phyloP scores from a whole-genome alignment of 2,113 vertebrate genomes.

The Triplophysa siluroides region DNA sequence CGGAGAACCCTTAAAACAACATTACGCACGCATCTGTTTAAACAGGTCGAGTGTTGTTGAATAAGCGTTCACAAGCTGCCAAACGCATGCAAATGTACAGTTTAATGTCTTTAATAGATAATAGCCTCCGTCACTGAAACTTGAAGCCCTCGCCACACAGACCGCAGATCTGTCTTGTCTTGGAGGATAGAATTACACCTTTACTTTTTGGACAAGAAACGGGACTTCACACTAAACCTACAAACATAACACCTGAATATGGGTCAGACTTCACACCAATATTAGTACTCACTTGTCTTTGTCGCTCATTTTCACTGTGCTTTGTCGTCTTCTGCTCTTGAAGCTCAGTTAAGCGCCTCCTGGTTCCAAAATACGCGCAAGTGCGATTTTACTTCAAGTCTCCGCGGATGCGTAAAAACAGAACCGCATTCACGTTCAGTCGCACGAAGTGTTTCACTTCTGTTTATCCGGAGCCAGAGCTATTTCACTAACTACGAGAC shows the following conservation, averaged over 20 bases:
- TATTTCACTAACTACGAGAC: conserved; percentile 34
- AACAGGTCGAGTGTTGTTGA: background rate
- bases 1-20: too few relatives aligned
- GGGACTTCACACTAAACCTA: background rate
- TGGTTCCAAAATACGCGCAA: background rate
- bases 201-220: conserved; percentile 28
- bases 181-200: conserved; percentile 35
- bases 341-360: conserved; percentile 3
- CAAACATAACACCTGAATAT: background rate
- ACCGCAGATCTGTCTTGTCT: background rate
- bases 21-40: too few relatives aligned
- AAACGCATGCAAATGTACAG: background rate
- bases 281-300: conserved; percentile 75
- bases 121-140: conserved; percentile 18
- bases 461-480: conserved; percentile 50
- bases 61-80: background rate
- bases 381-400: background rate
- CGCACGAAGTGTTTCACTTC: background rate
- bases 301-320: conserved; percentile 66
- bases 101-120: conserved; percentile 29
- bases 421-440: background rate
- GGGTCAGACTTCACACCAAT: background rate
- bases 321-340: background rate
- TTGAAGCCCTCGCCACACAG: background rate
- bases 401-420: background rate